phyloP scores from a whole-genome alignment of 2,888 invertebrate species.

The Erebia palarica region DNA sequence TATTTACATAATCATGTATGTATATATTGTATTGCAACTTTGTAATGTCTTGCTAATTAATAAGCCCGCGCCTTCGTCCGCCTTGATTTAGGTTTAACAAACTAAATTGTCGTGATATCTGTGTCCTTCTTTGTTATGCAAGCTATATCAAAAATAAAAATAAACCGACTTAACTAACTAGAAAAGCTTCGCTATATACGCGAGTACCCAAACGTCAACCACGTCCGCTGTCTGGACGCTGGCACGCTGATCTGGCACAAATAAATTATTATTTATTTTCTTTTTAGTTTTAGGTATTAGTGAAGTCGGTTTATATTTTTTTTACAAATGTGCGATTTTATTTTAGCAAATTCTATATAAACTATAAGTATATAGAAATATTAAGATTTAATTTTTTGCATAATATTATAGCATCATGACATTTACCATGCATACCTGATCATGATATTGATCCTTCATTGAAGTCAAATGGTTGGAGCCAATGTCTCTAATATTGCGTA shows the following conservation, averaged over 20 bases:
- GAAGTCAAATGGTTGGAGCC: slow-evolving; percentile 93
- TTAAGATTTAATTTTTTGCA: not conserved
- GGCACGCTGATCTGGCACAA: no score
- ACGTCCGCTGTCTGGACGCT: no score
- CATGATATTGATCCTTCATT: slow-evolving; percentile 94
- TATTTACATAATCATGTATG: not conserved
- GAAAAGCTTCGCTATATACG: no score
- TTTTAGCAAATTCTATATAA: not conserved
- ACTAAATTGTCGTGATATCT: no score
- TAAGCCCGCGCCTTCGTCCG: not conserved
- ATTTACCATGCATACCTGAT: slow-evolving; percentile 85
- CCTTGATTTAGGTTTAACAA: no score
- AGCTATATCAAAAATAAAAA: no score
- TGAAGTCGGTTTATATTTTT: not conserved
- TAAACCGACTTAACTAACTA: no score
- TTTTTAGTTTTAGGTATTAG: no score
- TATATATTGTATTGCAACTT: not conserved
- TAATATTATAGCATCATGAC: not conserved
- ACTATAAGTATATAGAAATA: not conserved
- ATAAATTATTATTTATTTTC: no score
- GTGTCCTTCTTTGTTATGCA: no score
- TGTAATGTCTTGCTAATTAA: not conserved
- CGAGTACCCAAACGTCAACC: no score
- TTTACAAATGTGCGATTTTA: not conserved
- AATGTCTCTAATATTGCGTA: slow-evolving; percentile 94